Evolutionary conservation across 2,888 invertebrate genomes (phyloP).

Genomic region (Drosophila multiciliata): DNA sequence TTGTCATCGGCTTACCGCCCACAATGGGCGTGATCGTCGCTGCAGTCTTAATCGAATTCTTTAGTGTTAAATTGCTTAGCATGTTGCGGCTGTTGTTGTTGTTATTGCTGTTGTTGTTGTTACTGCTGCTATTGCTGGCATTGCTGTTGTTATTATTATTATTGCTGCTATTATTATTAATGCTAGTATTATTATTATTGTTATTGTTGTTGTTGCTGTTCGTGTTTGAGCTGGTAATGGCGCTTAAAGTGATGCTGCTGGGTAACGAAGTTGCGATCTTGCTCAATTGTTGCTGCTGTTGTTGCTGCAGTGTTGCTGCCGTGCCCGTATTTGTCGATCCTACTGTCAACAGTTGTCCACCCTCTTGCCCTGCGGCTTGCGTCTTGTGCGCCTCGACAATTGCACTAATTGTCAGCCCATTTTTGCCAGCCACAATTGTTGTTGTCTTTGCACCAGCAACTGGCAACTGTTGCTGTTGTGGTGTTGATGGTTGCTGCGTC

Average conservation of each 20-base stretch:
- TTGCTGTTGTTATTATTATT: conserved; percentile 34
- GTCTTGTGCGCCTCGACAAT: conserved; percentile 64
- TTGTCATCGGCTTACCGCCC: conserved; percentile 80
- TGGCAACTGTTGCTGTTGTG: conserved; percentile 40
- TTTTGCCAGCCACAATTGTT: conserved; percentile 77
- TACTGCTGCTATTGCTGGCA: conserved; percentile 22
- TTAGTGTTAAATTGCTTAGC: conserved; percentile 59
- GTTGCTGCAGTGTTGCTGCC: conserved; percentile 87
- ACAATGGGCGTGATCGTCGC: conserved; percentile 85
- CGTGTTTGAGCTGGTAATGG: conserved; percentile 58
- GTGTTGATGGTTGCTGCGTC: conserved; percentile 24
- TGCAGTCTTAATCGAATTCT: conserved; percentile 77
- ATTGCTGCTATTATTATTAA: conserved; percentile 22
- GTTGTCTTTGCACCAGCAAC: conserved; percentile 58
- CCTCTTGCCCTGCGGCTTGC: conserved; percentile 33
- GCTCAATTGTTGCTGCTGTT: conserved; percentile 69
- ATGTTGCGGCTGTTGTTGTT: conserved; percentile 59
- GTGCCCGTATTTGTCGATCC: conserved; percentile 91
- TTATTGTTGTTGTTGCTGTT: conserved; percentile 40
- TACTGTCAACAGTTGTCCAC: conserved; percentile 76
- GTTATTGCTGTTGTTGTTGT: conserved; percentile 45
- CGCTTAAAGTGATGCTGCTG: conserved; percentile 80
- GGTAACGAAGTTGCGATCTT: conserved; percentile 76
- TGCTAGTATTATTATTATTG: conserved; percentile 27
- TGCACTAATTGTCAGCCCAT: conserved; percentile 80